phyloP scores from a whole-genome alignment of 2,888 invertebrate genomes.

The Auanema sp. region DNA sequence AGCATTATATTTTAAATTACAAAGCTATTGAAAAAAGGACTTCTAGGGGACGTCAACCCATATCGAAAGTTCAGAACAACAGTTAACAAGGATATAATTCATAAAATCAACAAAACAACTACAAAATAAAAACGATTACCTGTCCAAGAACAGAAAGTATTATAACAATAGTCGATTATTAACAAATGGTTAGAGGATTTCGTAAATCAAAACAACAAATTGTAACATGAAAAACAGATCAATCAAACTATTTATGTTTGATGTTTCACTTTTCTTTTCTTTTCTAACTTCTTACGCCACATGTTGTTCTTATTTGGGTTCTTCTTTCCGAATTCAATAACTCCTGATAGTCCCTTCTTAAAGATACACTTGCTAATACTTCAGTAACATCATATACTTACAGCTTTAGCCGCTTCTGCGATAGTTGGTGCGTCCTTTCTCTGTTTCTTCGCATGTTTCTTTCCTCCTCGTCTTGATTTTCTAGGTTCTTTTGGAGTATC shows the following conservation, averaged over 20 bases:
- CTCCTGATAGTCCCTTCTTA: slow-evolving; percentile 14
- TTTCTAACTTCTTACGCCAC: slow-evolving; percentile 61
- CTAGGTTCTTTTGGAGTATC: not conserved
- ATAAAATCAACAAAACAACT: slow-evolving; percentile 1
- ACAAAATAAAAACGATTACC: too few relatives aligned
- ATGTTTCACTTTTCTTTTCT: slow-evolving; percentile 57
- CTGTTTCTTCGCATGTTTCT: slow-evolving; percentile 38
- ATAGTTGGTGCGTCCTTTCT: slow-evolving; percentile 17
- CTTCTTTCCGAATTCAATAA: slow-evolving; percentile 46
- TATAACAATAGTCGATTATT: not conserved
- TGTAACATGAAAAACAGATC: slow-evolving; percentile 14
- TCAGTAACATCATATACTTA: slow-evolving; percentile 1
- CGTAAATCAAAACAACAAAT: slow-evolving; percentile 2
- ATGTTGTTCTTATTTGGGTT: slow-evolving; percentile 43
- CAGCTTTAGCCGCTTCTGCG: slow-evolving; percentile 22
- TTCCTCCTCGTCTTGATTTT: slow-evolving; percentile 35
- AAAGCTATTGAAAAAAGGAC: slow-evolving; percentile 1
- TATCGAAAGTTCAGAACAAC: not conserved
- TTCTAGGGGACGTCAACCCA: too few relatives aligned
- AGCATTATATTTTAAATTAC: not conserved
- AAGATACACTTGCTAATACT: not conserved
- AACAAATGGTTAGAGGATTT: not conserved
- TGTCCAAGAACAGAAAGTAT: not conserved
- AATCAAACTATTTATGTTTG: slow-evolving; percentile 36
- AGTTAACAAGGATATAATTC: not conserved